Percentiles rank a stretch among this genome's conserved stretches.
These are phyloP conservation scores for Ammodramus savannarum DNA, from an alignment of 2,113 vertebrate species.

Conservation along the genomic window DNA sequence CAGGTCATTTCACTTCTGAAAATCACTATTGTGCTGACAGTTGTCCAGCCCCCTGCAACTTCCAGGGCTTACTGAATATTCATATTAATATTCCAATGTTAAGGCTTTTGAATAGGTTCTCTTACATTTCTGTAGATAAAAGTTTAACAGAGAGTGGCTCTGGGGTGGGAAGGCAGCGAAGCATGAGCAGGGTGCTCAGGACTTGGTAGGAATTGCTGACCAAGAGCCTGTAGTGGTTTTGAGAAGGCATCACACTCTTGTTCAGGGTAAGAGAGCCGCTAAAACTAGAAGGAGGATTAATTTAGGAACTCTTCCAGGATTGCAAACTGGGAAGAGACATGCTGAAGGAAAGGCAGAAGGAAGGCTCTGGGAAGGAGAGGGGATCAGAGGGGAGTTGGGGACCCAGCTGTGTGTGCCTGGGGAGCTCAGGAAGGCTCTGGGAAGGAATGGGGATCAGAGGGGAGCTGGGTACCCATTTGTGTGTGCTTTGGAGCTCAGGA, in stretches of 20 bases:
- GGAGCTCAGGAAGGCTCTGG: neutral
- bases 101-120: neutral
- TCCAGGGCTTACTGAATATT: neutral
- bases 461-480: neutral
- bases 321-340: neutral
- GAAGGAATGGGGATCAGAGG: too few species aligned
- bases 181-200: neutral
- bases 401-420: too few species aligned
- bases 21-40: neutral
- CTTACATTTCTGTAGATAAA: neutral
- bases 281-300: neutral
- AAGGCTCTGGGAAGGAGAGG: neutral
- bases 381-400: neutral
- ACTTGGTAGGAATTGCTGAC: accelerated
- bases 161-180: neutral
- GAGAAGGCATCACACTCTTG: neutral
- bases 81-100: neutral
- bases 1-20: neutral
- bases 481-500: neutral
- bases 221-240: neutral
- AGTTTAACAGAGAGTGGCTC: neutral
- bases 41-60: neutral
- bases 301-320: neutral
- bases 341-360: neutral
- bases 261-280: neutral